Evolutionary conservation across 1,140 invertebrate species (phyloP).

Genomic region (Trichogramma pretiosum): DNA sequence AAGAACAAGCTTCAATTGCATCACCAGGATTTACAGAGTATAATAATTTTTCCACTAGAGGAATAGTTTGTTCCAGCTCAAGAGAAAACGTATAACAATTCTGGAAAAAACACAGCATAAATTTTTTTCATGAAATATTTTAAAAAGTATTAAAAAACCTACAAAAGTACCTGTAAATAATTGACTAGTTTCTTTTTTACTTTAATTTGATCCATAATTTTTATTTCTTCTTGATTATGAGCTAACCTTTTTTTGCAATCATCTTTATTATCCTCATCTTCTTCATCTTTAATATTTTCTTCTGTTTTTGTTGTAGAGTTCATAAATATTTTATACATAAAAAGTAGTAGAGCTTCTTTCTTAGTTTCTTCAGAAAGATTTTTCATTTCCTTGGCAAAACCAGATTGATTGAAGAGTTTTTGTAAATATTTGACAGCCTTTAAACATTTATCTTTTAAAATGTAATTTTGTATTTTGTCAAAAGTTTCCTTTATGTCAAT

Average conservation of each 20-base stretch:
- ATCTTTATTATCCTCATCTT: constrained; percentile 11
- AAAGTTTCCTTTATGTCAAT: constrained; percentile 29
- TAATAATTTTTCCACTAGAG: constrained; percentile 61
- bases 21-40: constrained; percentile 67
- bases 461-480: constrained; percentile 36
- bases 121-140: too few species aligned
- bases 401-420: constrained; percentile 24
- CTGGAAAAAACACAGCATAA: too few species aligned
- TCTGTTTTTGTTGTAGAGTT: constrained; percentile 26
- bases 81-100: constrained; percentile 57
- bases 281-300: constrained; percentile 17
- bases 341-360: constrained; percentile 32
- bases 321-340: constrained; percentile 39
- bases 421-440: constrained; percentile 31
- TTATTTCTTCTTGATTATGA: constrained; percentile 26
- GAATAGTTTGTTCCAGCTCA: constrained; percentile 60
- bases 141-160: neutral
- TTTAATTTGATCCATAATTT: constrained; percentile 30
- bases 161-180: constrained; percentile 36
- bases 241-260: constrained; percentile 16
- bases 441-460: constrained; percentile 32
- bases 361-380: constrained; percentile 28
- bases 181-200: constrained; percentile 28
- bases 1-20: constrained; percentile 74
- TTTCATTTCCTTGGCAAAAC: constrained; percentile 24